Percentiles rank a stretch among this genome's conserved stretches.
Evolutionary conservation across 2,797 vertebrate species (phyloP).

Genomic region (Bufotes viridis): DNA sequence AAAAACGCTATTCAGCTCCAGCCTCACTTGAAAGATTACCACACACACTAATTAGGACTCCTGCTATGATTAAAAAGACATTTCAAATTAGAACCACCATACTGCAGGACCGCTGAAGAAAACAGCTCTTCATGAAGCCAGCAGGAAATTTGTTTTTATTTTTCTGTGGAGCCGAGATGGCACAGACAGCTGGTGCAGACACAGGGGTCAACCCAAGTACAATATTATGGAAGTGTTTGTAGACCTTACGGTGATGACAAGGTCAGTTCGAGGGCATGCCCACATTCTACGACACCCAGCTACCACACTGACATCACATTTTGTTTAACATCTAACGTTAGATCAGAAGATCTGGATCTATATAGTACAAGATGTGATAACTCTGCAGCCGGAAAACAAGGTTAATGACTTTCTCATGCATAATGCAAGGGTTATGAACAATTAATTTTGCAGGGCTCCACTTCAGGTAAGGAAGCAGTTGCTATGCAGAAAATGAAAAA

Average conservation of each 20-base stretch:
- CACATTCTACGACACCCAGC: neutral
- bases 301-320: neutral
- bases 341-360: neutral
- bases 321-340: neutral
- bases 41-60: constrained; percentile 78
- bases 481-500: constrained; percentile 11
- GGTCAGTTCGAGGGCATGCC: constrained; percentile 37
- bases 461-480: constrained; percentile 38
- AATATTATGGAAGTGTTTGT: constrained; percentile 34
- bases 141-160: constrained; percentile 69
- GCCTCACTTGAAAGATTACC: constrained; percentile 75
- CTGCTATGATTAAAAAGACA: constrained; percentile 82
- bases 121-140: constrained; percentile 77
- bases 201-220: constrained; percentile 55
- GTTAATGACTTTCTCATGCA: constrained; percentile 48
- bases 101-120: constrained; percentile 73
- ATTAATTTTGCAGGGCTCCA: constrained; percentile 33
- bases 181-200: constrained; percentile 65
- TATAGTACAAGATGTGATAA: neutral
- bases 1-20: constrained; percentile 66
- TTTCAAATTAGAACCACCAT: constrained; percentile 77
- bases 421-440: constrained; percentile 44
- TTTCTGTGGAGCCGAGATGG: constrained; percentile 69
- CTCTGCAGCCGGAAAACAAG: constrained; percentile 10
- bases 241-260: constrained; percentile 39